Evolutionary conservation across 1,140 invertebrate species (phyloP).

Genomic region (Atta cephalotes): DNA sequence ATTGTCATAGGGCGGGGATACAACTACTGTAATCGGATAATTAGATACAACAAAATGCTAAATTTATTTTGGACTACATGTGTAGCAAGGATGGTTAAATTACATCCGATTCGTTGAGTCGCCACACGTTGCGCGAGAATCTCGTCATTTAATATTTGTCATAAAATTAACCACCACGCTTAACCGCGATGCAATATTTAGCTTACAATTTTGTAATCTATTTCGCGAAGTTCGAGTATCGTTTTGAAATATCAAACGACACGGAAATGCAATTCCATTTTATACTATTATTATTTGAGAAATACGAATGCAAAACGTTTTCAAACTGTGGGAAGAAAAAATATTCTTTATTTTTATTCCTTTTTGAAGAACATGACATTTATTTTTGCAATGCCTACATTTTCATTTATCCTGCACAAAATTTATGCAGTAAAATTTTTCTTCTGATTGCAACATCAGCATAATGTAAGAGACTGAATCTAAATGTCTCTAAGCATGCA

Average conservation of each 20-base stretch:
- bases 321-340: neutral
- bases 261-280: neutral
- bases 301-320: neutral
- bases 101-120: neutral
- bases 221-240: slow-evolving; percentile 14
- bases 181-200: slow-evolving; percentile 43
- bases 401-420: neutral
- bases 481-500: neutral
- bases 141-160: slow-evolving; percentile 50
- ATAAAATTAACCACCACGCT: slow-evolving; percentile 24
- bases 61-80: slow-evolving; percentile 33
- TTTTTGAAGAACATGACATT: neutral
- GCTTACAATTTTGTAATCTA: slow-evolving; percentile 34
- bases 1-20: slow-evolving; percentile 14
- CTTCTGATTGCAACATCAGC: neutral
- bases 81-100: slow-evolving; percentile 4
- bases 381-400: too few species aligned
- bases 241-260: slow-evolving; percentile 35
- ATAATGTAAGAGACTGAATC: neutral
- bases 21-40: slow-evolving; percentile 42
- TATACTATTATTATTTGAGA: slow-evolving; percentile 17
- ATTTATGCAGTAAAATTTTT: slow-evolving; percentile 10
- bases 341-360: neutral
- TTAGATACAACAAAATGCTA: slow-evolving; percentile 31
- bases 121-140: neutral